These are phyloP conservation scores for Callorhinus ursinus DNA, from an alignment of 2,113 vertebrate genomes.

Conservation along the genomic window DNA sequence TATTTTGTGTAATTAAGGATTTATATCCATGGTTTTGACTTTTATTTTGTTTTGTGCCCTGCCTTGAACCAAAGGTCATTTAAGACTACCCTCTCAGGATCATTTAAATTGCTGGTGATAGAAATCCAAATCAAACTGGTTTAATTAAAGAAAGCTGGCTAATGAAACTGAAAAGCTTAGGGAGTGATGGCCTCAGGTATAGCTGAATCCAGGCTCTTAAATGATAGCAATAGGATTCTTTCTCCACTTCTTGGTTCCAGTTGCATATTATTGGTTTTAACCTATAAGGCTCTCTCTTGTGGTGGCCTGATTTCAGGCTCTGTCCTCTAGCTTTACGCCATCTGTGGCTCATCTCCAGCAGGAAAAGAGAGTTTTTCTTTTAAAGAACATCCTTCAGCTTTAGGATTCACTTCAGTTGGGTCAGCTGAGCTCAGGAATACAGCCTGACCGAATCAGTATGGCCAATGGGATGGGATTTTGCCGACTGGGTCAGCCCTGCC, in stretches of 20 bases:
- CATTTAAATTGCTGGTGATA: background rate
- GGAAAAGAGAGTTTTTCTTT: background rate
- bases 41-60: background rate
- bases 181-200: background rate
- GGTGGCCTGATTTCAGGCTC: background rate
- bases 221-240: background rate
- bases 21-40: background rate
- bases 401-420: background rate
- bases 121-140: background rate
- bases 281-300: background rate
- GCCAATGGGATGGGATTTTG: background rate
- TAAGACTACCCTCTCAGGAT: background rate
- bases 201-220: background rate
- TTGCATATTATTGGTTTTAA: too few species aligned
- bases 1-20: background rate
- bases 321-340: fast-evolving
- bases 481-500: background rate
- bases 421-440: background rate
- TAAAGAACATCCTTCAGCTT: background rate
- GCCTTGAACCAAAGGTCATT: background rate
- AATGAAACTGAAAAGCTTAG: background rate
- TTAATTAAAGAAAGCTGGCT: background rate
- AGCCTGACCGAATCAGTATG: background rate
- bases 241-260: background rate
- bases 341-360: background rate